These are phyloP conservation scores for Platyrinchus mystaceus DNA, from an alignment of 2,797 vertebrate species.

Conservation along the genomic window DNA sequence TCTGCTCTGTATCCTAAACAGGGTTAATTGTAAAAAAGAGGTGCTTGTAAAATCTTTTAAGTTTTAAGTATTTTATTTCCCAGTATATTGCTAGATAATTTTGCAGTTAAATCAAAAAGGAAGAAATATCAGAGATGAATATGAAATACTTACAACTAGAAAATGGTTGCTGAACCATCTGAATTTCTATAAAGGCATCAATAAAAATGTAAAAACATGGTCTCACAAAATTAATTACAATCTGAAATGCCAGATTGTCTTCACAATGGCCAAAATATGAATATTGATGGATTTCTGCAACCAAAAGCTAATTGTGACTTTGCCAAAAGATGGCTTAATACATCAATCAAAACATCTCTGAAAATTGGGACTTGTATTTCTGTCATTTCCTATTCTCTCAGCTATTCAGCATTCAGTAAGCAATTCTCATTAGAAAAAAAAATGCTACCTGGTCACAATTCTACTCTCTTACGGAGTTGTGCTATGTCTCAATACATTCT, in stretches of 20 bases:
- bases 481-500: conserved; percentile 3
- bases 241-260: conserved; percentile 6
- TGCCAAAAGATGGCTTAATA: conserved; percentile 19
- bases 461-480: neutral
- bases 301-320: conserved; percentile 24
- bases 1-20: neutral
- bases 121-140: conserved; percentile 26
- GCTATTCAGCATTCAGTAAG: neutral
- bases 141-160: conserved; percentile 35
- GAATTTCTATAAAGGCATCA: conserved; percentile 31
- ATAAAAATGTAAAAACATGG: conserved; percentile 5
- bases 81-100: conserved; percentile 37
- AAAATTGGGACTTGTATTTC: conserved; percentile 40
- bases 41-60: conserved; percentile 10
- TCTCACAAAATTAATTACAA: neutral
- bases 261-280: neutral
- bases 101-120: conserved; percentile 26
- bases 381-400: neutral
- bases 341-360: neutral
- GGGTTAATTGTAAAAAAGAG: conserved; percentile 7
- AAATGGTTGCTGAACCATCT: conserved; percentile 18
- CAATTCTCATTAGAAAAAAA: neutral
- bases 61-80: conserved; percentile 59
- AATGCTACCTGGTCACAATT: neutral
- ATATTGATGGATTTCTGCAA: neutral